These are phyloP conservation scores for Dromius quadrimaculatus DNA, from an alignment of 2,888 invertebrate genomes.

Conservation along the genomic window DNA sequence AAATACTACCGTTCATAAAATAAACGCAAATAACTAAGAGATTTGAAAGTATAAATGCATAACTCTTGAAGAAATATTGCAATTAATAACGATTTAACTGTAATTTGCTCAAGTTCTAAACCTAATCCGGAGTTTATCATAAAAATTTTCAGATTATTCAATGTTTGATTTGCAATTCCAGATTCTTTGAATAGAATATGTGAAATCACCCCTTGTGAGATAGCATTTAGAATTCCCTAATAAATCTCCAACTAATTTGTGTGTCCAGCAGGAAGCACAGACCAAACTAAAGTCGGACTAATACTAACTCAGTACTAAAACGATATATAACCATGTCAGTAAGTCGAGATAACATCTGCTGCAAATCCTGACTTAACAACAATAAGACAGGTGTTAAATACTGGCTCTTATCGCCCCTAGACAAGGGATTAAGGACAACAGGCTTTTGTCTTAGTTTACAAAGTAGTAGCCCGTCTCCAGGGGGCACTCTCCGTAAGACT, in stretches of 20 bases:
- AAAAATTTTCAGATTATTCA: too few species aligned
- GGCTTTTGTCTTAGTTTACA: slow-evolving; percentile 48
- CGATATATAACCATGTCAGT: slow-evolving; percentile 30
- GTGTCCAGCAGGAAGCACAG: slow-evolving; percentile 3
- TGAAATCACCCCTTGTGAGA: too few species aligned
- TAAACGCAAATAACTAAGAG: too few species aligned
- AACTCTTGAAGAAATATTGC: too few species aligned
- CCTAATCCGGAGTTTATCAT: too few species aligned
- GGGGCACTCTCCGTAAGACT: background rate
- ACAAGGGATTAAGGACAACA: slow-evolving; percentile 43
- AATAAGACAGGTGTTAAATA: slow-evolving; percentile 51
- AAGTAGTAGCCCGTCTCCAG: slow-evolving; percentile 19
- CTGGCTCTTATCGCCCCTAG: slow-evolving; percentile 43
- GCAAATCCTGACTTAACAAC: slow-evolving; percentile 50
- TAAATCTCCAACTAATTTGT: slow-evolving; percentile 30
- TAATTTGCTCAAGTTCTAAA: too few species aligned
- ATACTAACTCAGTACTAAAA: background rate
- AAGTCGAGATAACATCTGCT: slow-evolving; percentile 31
- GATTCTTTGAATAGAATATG: too few species aligned
- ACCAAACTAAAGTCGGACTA: too few species aligned
- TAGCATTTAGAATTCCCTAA: background rate
- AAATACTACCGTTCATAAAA: too few species aligned
- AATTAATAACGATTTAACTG: too few species aligned
- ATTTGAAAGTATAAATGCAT: too few species aligned
- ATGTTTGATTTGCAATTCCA: too few species aligned